These are phyloP conservation scores for Aelia acuminata DNA, from an alignment of 2,888 invertebrate species.

Conservation along the genomic window DNA sequence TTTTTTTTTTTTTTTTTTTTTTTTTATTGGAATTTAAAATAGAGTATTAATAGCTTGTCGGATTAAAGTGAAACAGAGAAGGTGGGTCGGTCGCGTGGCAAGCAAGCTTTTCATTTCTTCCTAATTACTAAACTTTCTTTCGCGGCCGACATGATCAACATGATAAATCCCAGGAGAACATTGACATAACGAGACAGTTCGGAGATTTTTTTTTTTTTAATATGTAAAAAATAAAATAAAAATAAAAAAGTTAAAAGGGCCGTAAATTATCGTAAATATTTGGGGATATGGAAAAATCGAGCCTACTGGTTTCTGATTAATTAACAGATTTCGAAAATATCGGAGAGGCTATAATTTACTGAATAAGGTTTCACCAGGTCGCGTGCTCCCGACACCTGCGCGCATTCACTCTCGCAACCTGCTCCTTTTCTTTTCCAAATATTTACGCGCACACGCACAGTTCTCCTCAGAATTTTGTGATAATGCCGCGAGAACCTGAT, in stretches of 20 bases:
- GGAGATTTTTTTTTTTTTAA: background rate
- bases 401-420: background rate
- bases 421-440: background rate
- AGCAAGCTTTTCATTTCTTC: background rate
- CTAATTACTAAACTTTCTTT: background rate
- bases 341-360: background rate
- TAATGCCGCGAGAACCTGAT: background rate
- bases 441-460: background rate
- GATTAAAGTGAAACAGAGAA: slow-evolving; percentile 17
- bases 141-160: background rate
- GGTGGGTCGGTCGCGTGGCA: background rate
- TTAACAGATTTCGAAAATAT: slow-evolving; percentile 12
- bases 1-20: background rate
- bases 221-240: background rate
- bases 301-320: background rate
- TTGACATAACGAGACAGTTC: background rate
- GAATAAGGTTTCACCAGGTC: background rate
- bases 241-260: background rate
- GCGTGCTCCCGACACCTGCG: slow-evolving; percentile 9
- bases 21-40: background rate
- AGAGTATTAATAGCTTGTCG: slow-evolving; percentile 22
- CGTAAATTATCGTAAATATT: background rate
- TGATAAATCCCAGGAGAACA: background rate
- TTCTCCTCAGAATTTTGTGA: background rate
- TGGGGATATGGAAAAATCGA: background rate